Evolutionary conservation across 2,797 vertebrate species (phyloP).

Genomic region (Sebastes cheni): DNA sequence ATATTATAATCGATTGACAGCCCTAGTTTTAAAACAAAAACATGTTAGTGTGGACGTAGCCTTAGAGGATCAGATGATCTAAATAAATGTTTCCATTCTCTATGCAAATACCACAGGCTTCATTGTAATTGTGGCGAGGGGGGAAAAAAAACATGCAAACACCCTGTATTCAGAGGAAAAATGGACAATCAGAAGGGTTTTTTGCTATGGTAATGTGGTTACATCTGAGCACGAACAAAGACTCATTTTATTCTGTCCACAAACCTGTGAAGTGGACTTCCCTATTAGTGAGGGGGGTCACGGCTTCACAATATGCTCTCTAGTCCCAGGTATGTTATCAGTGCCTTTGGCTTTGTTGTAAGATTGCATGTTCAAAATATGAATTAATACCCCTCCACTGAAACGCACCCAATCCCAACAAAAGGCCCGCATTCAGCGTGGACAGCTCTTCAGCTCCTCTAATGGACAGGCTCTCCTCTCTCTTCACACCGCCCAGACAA

Average conservation of each 20-base stretch:
- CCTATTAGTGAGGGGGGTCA: slow-evolving; percentile 66
- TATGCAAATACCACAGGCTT: slow-evolving; percentile 56
- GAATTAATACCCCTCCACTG: slow-evolving; percentile 79
- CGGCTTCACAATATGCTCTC: slow-evolving; percentile 67
- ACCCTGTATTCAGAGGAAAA: slow-evolving; percentile 52
- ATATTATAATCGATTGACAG: no score
- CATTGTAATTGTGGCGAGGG: slow-evolving; percentile 10
- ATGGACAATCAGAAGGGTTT: slow-evolving; percentile 60
- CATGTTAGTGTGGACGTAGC: background rate
- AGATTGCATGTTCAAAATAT: slow-evolving; percentile 77
- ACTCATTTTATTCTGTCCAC: slow-evolving; percentile 66
- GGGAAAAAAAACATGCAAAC: slow-evolving; percentile 35
- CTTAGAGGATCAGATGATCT: slow-evolving; percentile 35
- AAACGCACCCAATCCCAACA: slow-evolving; percentile 77
- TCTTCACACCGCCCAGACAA: slow-evolving; percentile 73
- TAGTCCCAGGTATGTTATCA: slow-evolving; percentile 71
- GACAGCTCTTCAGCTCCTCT: slow-evolving; percentile 83
- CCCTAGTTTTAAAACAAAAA: background rate
- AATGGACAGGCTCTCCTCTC: slow-evolving; percentile 83
- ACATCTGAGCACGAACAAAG: slow-evolving; percentile 62
- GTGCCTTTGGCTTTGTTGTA: slow-evolving; percentile 75
- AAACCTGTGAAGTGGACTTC: slow-evolving; percentile 73
- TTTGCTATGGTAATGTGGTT: slow-evolving; percentile 61
- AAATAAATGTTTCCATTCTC: slow-evolving; percentile 54
- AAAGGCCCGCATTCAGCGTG: slow-evolving; percentile 72